Evolutionary conservation across 1,140 invertebrate species (phyloP).

Genomic region (Tetramorium simillimum): DNA sequence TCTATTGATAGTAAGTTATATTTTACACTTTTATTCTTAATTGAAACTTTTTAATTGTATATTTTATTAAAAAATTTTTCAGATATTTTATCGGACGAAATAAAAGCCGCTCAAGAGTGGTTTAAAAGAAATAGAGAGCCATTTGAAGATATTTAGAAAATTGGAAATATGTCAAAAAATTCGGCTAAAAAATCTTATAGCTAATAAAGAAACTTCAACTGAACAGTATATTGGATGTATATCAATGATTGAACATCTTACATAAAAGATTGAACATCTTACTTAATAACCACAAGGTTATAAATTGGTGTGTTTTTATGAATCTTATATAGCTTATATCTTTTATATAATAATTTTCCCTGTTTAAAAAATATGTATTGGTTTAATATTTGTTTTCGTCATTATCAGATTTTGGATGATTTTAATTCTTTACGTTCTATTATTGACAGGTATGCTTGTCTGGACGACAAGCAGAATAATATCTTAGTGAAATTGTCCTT

Average conservation of each 20-base stretch:
- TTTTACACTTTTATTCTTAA: background rate
- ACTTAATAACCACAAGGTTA: background rate
- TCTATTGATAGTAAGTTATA: background rate
- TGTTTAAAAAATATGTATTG: background rate
- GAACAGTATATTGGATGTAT: constrained; percentile 1
- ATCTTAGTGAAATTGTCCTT: too few species aligned
- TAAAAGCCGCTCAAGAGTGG: constrained; percentile 1
- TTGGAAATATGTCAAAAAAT: background rate
- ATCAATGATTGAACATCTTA: constrained; percentile 3
- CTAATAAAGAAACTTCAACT: background rate
- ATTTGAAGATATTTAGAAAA: background rate
- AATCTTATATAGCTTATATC: background rate
- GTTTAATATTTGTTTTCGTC: background rate
- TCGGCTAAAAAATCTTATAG: background rate
- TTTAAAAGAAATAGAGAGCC: constrained; percentile 11
- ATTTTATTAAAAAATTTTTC: background rate
- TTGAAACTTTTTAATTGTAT: background rate
- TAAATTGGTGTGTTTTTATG: background rate
- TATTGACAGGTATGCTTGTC: background rate
- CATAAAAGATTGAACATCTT: background rate
- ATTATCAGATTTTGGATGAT: background rate
- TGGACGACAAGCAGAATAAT: background rate
- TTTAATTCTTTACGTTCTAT: background rate
- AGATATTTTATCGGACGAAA: background rate
- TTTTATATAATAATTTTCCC: too few species aligned